phyloP scores from a whole-genome alignment of 2,888 invertebrate genomes.

The Torymus aiolomorphi region DNA sequence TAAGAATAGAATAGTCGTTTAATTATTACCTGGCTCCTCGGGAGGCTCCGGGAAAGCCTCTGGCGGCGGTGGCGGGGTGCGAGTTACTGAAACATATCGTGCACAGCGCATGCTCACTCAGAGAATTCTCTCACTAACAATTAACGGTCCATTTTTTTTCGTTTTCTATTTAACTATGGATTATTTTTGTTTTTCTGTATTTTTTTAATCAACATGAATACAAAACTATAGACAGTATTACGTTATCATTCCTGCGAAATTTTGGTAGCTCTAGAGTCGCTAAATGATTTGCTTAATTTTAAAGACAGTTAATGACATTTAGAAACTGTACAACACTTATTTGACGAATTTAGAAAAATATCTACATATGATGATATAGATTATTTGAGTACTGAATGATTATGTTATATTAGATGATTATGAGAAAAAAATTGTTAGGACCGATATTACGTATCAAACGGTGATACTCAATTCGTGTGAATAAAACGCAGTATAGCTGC shows the following conservation, averaged over 20 bases:
- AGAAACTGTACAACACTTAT: neutral
- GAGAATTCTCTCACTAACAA: constrained; percentile 60
- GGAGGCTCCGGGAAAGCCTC: constrained; percentile 77
- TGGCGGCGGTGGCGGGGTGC: constrained; percentile 79
- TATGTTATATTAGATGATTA: no score
- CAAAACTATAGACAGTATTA: no score
- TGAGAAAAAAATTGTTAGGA: neutral
- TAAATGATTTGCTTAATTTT: no score
- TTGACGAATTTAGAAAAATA: no score
- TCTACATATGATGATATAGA: no score
- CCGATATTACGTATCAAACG: neutral
- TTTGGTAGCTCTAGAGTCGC: no score
- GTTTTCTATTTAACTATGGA: no score
- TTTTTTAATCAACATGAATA: no score
- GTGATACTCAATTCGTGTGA: constrained; percentile 7
- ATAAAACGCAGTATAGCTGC: constrained; percentile 55
- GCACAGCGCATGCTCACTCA: constrained; percentile 74
- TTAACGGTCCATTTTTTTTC: constrained; percentile 44
- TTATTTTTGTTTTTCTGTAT: no score
- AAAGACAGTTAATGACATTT: constrained; percentile 40
- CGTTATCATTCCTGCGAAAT: no score
- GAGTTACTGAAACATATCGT: constrained; percentile 79
- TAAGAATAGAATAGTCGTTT: constrained; percentile 17
- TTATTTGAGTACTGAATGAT: no score
- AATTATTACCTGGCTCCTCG: constrained; percentile 66